A percentile compares a stretch with the other conserved stretches of the same genome.
Evolutionary conservation across 2,797 vertebrate genomes (phyloP).

Genomic region (Notoglanidium macrostoma): DNA sequence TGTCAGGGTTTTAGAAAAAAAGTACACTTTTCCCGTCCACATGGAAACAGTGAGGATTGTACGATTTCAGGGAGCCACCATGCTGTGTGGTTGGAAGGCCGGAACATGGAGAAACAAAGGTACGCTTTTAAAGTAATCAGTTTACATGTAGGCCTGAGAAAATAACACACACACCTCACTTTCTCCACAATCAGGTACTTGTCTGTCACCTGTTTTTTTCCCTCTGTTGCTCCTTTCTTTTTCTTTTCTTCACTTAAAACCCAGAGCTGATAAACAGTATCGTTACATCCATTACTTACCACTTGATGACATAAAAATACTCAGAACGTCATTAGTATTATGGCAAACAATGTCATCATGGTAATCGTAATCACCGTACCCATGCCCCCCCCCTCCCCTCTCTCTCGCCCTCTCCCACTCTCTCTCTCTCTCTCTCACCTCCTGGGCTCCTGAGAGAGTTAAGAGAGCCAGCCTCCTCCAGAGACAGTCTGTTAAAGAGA

Average conservation of each 20-base stretch:
- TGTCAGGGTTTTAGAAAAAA: neutral
- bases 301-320: neutral
- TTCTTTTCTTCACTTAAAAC: neutral
- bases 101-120: neutral
- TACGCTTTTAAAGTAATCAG: neutral
- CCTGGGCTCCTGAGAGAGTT: slow-evolving; percentile 72
- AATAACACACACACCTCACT: neutral
- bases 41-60: neutral
- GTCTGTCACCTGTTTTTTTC: neutral
- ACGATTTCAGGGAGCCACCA: neutral
- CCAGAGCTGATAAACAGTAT: neutral
- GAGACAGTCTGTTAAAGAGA: slow-evolving; percentile 73
- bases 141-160: neutral
- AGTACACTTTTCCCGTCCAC: neutral
- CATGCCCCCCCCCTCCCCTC: neutral
- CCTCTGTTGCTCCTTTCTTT: neutral
- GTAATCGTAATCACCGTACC: neutral
- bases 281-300: neutral
- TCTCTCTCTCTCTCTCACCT: slow-evolving; percentile 39
- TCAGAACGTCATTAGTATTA: neutral
- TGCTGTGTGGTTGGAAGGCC: neutral
- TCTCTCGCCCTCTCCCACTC: slow-evolving; percentile 19
- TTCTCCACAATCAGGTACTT: neutral
- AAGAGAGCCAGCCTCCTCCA: slow-evolving; percentile 74
- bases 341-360: neutral